These are phyloP conservation scores for Chrysogorgia sp. DNA, from an alignment of 92 coral and sea anemone genomes.

Conservation along the genomic window DNA sequence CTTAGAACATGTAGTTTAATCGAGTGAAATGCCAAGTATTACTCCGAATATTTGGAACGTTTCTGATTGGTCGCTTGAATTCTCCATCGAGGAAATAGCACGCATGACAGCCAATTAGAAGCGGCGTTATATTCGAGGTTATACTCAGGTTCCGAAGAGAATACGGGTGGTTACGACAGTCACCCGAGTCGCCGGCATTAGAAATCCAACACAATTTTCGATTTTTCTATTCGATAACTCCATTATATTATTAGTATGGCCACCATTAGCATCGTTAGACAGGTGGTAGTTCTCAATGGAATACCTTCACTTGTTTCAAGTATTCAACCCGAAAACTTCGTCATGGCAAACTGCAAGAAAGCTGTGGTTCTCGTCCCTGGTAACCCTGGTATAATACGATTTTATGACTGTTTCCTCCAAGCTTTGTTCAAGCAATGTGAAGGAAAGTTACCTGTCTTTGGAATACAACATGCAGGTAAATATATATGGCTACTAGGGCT, in stretches of 20 bases:
- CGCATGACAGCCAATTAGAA: too few species aligned
- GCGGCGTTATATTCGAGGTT: too few species aligned
- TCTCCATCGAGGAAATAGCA: too few species aligned
- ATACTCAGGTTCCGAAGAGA: background rate
- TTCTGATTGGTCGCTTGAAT: too few species aligned
- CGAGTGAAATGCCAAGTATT: too few species aligned
- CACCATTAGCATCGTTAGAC: constrained; percentile 31
- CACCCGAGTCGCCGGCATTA: too few species aligned
- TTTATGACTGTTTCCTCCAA: constrained; percentile 78
- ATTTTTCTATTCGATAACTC: too few species aligned
- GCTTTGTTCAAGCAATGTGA: constrained; percentile 67
- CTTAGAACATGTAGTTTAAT: too few species aligned
- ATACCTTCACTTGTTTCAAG: constrained; percentile 85
- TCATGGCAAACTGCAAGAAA: constrained; percentile 5
- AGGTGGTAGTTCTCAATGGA: constrained; percentile 67
- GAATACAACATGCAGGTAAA: constrained; percentile 91
- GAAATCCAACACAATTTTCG: too few species aligned
- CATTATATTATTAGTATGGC: constrained; percentile 1
- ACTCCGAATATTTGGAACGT: too few species aligned
- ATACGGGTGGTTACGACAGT: background rate
- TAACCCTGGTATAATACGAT: constrained; percentile 93
- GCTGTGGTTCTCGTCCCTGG: constrained; percentile 87
- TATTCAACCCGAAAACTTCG: constrained; percentile 42
- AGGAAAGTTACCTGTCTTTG: constrained; percentile 69
- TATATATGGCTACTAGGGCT: background rate